phyloP scores from a whole-genome alignment of 2,113 vertebrate species.

The Lichenostomus cassidix region DNA sequence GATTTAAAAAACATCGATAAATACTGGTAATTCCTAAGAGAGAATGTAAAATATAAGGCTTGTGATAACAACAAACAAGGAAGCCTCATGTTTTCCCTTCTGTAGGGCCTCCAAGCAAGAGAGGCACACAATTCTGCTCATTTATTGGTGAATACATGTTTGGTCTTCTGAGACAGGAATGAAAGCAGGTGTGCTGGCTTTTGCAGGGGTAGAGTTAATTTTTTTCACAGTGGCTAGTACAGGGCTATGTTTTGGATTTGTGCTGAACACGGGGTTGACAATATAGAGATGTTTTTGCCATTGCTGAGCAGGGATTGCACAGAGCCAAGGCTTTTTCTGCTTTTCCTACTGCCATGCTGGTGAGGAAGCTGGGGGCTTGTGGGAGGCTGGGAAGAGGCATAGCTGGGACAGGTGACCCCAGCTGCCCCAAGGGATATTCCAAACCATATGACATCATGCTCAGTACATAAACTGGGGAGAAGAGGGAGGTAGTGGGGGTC shows the following conservation, averaged over 20 bases:
- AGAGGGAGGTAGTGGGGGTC: background rate
- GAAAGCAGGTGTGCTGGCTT: background rate
- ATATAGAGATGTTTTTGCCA: background rate
- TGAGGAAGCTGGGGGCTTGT: rapidly evolving
- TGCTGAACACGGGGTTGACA: background rate
- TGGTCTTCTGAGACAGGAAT: background rate
- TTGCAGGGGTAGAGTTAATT: background rate
- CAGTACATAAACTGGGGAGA: background rate
- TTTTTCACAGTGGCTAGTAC: background rate
- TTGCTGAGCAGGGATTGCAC: background rate
- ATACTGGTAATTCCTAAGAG: background rate
- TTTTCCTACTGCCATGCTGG: background rate
- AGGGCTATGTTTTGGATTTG: background rate
- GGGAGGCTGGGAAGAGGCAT: background rate
- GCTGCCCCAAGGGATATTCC: background rate
- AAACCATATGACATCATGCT: background rate
- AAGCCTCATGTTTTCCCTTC: background rate
- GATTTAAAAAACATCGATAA: rapidly evolving
- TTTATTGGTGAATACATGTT: background rate
- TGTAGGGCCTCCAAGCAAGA: background rate
- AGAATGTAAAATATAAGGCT: background rate
- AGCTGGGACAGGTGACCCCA: background rate
- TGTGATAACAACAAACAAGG: background rate
- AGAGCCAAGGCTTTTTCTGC: background rate
- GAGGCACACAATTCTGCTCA: background rate